A percentile compares a stretch with the other conserved stretches of the same genome.
Conservation (phyloP, 2,113 vertebrate genomes). For the Apaloderma vittatum region DNA sequence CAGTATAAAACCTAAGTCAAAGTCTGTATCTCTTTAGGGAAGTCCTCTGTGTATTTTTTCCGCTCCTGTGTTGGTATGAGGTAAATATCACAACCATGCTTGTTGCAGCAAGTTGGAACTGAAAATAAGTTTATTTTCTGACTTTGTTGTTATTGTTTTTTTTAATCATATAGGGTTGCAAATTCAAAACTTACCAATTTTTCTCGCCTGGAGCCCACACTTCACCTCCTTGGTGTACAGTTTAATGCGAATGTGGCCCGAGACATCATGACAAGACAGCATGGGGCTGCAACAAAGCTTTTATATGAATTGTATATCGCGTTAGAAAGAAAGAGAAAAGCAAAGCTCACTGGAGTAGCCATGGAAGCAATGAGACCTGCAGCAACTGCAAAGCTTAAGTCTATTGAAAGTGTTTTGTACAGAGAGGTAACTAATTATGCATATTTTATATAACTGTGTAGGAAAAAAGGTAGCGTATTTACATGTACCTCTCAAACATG, state of each 20-base stretch:
- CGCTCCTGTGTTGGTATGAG: background rate
- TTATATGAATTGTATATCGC: slow-evolving; percentile 90
- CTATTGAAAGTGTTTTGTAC: slow-evolving; percentile 80
- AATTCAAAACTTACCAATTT: slow-evolving; percentile 91
- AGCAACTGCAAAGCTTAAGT: slow-evolving; percentile 69
- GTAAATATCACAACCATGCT: background rate
- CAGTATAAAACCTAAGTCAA: background rate
- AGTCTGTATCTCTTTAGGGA: background rate
- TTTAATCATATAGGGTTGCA: slow-evolving; percentile 76
- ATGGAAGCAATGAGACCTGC: slow-evolving; percentile 82
- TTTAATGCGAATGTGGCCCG: slow-evolving; percentile 86
- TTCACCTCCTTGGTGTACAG: slow-evolving; percentile 87
- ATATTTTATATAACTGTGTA: background rate
- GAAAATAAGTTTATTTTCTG: background rate
- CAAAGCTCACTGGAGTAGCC: slow-evolving; percentile 75
- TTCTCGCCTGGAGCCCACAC: slow-evolving; percentile 87
- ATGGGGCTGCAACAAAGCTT: slow-evolving; percentile 86
- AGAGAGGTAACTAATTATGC: slow-evolving; percentile 77
- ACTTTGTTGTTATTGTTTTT: background rate
- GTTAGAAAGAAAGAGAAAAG: slow-evolving; percentile 88
- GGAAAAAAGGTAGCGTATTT: background rate
- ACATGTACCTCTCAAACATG: background rate
- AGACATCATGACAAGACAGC: slow-evolving; percentile 87
- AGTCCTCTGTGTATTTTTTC: accelerated
- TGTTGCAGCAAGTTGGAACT: background rate